Percentiles rank a stretch among this genome's conserved stretches.
Evolutionary conservation across 2,888 invertebrate genomes (phyloP).

Genomic region (Chrysopilus asiliformis): DNA sequence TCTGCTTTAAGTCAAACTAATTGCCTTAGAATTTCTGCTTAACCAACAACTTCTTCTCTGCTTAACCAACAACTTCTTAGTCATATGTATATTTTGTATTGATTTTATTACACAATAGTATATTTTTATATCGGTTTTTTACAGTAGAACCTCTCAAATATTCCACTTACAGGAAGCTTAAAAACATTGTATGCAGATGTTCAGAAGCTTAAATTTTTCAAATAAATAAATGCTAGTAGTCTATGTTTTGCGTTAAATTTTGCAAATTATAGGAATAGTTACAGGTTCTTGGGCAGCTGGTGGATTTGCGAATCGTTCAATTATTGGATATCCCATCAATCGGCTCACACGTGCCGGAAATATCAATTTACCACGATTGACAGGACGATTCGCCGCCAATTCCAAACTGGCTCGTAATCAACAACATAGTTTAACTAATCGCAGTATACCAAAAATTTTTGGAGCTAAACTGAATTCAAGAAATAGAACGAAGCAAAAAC

Average conservation of each 20-base stretch:
- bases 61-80: too few relatives aligned
- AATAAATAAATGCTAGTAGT: too few relatives aligned
- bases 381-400: constrained; percentile 13
- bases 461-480: constrained; percentile 16
- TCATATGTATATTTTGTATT: too few relatives aligned
- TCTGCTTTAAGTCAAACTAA: too few relatives aligned
- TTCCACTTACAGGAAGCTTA: too few relatives aligned
- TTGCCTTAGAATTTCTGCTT: too few relatives aligned
- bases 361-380: constrained; percentile 13
- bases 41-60: too few relatives aligned
- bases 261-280: constrained; percentile 23
- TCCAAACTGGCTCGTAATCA: constrained; percentile 16
- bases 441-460: constrained; percentile 14
- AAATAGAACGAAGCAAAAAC: constrained; percentile 15
- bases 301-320: constrained; percentile 15
- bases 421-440: constrained; percentile 14
- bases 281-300: constrained; percentile 23
- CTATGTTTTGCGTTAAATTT: constrained; percentile 21
- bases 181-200: too few relatives aligned
- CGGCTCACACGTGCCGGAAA: constrained; percentile 11
- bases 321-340: constrained; percentile 18
- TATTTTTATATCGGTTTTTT: too few relatives aligned
- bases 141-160: too few relatives aligned
- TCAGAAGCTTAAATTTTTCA: too few relatives aligned
- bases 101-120: too few relatives aligned